These are phyloP conservation scores for Pterostichus niger DNA, from an alignment of 2,888 invertebrate species.

Conservation along the genomic window DNA sequence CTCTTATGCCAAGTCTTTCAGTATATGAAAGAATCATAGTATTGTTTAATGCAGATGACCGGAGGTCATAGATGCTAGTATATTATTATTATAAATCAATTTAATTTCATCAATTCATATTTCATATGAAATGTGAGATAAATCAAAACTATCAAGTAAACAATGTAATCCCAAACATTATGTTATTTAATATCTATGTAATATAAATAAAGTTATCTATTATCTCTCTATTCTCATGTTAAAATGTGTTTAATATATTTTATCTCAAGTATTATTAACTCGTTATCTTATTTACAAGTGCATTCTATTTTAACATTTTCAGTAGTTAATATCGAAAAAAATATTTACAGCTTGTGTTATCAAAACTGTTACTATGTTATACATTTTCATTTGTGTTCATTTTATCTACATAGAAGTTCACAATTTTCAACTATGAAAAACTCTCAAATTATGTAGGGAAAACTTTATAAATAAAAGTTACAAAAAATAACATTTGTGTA, in stretches of 20 bases:
- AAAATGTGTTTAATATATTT: background rate
- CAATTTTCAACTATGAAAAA: background rate
- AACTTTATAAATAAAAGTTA: background rate
- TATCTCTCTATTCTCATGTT: background rate
- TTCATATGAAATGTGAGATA: background rate
- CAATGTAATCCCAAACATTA: background rate
- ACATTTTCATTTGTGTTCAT: background rate
- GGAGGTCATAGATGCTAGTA: no score
- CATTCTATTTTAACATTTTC: constrained; percentile 3
- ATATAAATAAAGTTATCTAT: background rate
- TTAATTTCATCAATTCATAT: no score
- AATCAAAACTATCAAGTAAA: background rate
- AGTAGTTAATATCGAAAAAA: background rate
- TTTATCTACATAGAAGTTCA: background rate
- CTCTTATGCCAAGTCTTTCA: no score
- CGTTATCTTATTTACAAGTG: constrained; percentile 46
- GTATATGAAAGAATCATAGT: no score
- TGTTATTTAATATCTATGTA: background rate
- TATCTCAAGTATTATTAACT: constrained; percentile 23
- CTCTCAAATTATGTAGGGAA: background rate
- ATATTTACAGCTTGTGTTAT: constrained; percentile 27
- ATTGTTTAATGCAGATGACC: no score
- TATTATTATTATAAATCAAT: no score
- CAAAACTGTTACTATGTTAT: constrained; percentile 23
- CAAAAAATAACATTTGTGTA: no score